Percentiles rank a stretch among this genome's conserved stretches.
phyloP scores from a whole-genome alignment of 2,888 invertebrate species.

The Caenorhabditis doughertyi region DNA sequence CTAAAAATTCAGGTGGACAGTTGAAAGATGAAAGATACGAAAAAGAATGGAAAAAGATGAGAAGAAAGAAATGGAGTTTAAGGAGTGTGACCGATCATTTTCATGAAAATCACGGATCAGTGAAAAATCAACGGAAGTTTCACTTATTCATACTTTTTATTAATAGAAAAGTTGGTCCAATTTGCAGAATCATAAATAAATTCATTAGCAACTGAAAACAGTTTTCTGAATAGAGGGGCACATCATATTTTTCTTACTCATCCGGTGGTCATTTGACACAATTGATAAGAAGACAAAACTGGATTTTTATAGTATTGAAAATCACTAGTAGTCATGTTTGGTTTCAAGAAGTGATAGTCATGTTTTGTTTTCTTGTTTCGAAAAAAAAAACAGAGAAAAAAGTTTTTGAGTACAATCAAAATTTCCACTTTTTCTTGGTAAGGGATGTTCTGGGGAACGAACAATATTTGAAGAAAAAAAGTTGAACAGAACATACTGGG shows the following conservation, averaged over 20 bases:
- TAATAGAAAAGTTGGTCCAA: neutral
- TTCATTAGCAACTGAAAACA: neutral
- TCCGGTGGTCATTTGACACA: conserved; percentile 15
- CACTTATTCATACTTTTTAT: conserved; percentile 6
- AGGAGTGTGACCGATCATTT: neutral
- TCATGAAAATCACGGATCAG: neutral
- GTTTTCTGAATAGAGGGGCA: conserved; percentile 13
- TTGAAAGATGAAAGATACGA: conserved; percentile 32
- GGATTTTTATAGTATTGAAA: conserved; percentile 3
- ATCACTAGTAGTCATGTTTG: neutral
- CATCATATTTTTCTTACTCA: conserved; percentile 3
- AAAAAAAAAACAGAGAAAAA: too few relatives aligned
- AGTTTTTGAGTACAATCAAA: conserved; percentile 9
- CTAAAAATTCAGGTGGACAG: conserved; percentile 22
- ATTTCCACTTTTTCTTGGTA: neutral
- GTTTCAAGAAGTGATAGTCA: neutral
- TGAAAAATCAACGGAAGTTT: neutral
- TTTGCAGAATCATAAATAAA: neutral
- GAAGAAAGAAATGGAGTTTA: neutral
- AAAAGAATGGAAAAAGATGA: neutral
- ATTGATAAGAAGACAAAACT: conserved; percentile 18
- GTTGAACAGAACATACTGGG: neutral
- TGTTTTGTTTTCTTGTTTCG: neutral
- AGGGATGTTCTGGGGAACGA: neutral
- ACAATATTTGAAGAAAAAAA: neutral